These are phyloP conservation scores for Ptychadena robeensis DNA, from an alignment of 2,797 vertebrate genomes.

Conservation along the genomic window DNA sequence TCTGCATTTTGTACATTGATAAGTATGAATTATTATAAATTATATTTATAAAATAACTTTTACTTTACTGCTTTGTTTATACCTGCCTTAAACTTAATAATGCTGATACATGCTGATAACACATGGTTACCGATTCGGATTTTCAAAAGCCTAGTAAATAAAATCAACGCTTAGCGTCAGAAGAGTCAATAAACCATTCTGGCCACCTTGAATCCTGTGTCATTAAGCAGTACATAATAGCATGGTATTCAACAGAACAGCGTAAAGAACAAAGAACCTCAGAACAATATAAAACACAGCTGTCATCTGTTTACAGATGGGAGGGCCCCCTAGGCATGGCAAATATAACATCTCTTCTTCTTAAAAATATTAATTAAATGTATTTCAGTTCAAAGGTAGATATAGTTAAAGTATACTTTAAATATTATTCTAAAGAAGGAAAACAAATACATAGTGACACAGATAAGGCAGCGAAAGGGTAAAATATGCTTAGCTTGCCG, in stretches of 20 bases:
- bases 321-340: background rate
- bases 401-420: background rate
- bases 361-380: background rate
- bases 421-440: background rate
- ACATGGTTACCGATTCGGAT: background rate
- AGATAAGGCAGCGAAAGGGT: conserved; percentile 46
- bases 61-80: no score
- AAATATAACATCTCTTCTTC: background rate
- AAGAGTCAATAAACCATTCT: background rate
- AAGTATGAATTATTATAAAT: no score
- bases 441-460: background rate
- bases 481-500: conserved; percentile 16
- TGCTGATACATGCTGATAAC: background rate
- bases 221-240: background rate
- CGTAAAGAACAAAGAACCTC: background rate
- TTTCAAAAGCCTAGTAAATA: background rate
- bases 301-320: conserved; percentile 1
- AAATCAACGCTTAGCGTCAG: background rate
- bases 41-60: no score
- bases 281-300: conserved; percentile 4
- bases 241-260: background rate
- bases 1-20: no score
- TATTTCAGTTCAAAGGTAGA: background rate
- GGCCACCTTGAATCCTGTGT: background rate
- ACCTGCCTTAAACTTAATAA: no score